Evolutionary conservation across 1,140 invertebrate species (phyloP), one percentile per base, ranked within the genome.

Genomic region (Nylanderia fulva): DNA sequence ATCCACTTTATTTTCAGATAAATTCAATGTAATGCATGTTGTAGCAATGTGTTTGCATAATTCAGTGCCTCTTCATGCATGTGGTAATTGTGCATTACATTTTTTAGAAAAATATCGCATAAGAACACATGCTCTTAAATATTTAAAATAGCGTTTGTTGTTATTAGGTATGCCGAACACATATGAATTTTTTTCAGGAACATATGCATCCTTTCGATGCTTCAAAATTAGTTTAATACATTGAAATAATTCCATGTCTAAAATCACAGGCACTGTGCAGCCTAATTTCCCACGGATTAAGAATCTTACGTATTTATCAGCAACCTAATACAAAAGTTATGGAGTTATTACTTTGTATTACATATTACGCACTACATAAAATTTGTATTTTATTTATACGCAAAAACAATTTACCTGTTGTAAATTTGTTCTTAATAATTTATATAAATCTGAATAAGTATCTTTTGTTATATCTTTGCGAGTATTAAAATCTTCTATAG

Each of bases 1-100:
- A 42, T n/a, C 54, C 7, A 75, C 72, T 58, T 75, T 18, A 75
- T 75, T 75, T 75, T 75, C 72, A 56, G 72, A 75, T 56, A 75
- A n/a, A n/a, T n/a, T n/a, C n/a, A n/a, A n/a, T n/a, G n/a, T n/a
- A n/a, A n/a, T n/a, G n/a, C n/a, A n/a, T n/a, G n/a, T n/a, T n/a
- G n/a, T n/a, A n/a, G n/a, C n/a, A n/a, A n/a, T n/a, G n/a, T n/a
- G n/a, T n/a, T 75, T 75, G 52, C 54, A 29, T 54, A 75, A 58
- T 58, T 75, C 72, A 56, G 72, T 75, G 7, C 72, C 72, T 15
- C 72, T 54, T 60, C 60, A 60, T 58, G 72, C n/a, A n/a, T n/a
- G n/a, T 36, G 36, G 64, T 66, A 66, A 42, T 21, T 66, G 64
- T 66, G 64, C 64, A 45, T 11, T 21, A 15, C 64, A 66, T 45